Evolutionary conservation across 2,113 vertebrate species (phyloP).

Genomic region (human): DNA sequence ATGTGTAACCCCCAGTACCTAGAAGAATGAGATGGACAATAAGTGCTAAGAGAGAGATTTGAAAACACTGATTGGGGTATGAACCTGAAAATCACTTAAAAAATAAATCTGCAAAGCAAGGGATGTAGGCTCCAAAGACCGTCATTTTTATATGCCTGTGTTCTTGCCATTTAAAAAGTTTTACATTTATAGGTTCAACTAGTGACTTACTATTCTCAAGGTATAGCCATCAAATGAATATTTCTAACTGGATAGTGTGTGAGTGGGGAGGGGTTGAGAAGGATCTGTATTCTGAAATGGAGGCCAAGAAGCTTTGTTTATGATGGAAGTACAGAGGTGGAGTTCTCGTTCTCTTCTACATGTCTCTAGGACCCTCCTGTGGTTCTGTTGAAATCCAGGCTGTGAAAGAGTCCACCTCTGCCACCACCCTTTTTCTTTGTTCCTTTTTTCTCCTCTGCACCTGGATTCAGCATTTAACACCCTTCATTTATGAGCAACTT

Average conservation of each 20-base stretch:
- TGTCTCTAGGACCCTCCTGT: background rate
- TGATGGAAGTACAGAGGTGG: background rate
- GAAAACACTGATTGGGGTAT: background rate
- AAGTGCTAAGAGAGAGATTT: background rate
- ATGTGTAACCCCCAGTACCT: background rate
- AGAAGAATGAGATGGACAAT: background rate
- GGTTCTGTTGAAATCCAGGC: background rate
- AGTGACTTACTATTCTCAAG: background rate
- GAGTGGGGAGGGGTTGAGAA: background rate
- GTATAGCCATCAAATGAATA: accelerated
- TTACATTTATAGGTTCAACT: background rate
- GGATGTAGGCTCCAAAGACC: background rate
- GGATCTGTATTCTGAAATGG: background rate
- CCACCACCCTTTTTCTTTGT: background rate
- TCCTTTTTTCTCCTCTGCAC: background rate
- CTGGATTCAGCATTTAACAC: background rate
- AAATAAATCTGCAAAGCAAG: background rate
- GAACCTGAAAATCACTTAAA: background rate
- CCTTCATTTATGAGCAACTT: background rate
- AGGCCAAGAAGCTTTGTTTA: background rate
- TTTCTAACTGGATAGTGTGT: constrained; percentile 32
- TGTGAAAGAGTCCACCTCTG: background rate
- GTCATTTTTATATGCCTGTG: background rate
- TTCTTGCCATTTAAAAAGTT: background rate
- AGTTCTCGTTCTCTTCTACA: background rate